These are phyloP conservation scores for Phalacrocorax brasilianus DNA, from an alignment of 2,113 vertebrate genomes.

Conservation along the genomic window DNA sequence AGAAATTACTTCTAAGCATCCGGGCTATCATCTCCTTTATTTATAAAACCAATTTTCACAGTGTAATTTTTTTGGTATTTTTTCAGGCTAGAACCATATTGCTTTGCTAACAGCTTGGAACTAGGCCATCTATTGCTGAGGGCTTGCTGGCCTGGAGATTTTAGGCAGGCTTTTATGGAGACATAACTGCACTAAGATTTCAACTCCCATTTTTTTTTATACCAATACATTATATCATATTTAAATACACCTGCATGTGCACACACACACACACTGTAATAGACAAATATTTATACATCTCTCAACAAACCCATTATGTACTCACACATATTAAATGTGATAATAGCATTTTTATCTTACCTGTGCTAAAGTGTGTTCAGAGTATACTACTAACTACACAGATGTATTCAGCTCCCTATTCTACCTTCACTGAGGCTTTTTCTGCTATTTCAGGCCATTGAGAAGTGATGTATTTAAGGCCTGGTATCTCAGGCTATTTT, in stretches of 20 bases:
- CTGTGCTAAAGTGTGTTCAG: not conserved
- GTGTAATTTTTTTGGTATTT: not conserved
- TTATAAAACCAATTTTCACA: slow-evolving; percentile 23
- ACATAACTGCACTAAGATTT: not conserved
- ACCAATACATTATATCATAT: not conserved
- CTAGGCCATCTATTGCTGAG: not conserved
- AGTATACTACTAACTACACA: not conserved
- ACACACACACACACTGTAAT: rapidly evolving
- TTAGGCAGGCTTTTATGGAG: not conserved
- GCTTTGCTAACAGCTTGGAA: slow-evolving; percentile 16
- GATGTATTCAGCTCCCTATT: not conserved
- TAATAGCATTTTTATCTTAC: not conserved
- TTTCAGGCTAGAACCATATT: not conserved
- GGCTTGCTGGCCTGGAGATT: not conserved
- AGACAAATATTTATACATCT: not conserved
- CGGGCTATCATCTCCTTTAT: slow-evolving; percentile 6
- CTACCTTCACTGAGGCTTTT: not conserved
- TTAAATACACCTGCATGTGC: not conserved
- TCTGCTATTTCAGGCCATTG: not conserved
- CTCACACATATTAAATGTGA: not conserved
- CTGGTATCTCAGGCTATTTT: not conserved
- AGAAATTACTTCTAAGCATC: slow-evolving; percentile 26
- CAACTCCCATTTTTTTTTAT: not conserved
- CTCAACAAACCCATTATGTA: not conserved
- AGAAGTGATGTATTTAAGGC: not conserved